phyloP scores from a whole-genome alignment of 2,888 invertebrate genomes.

The Drosophila seclusa region DNA sequence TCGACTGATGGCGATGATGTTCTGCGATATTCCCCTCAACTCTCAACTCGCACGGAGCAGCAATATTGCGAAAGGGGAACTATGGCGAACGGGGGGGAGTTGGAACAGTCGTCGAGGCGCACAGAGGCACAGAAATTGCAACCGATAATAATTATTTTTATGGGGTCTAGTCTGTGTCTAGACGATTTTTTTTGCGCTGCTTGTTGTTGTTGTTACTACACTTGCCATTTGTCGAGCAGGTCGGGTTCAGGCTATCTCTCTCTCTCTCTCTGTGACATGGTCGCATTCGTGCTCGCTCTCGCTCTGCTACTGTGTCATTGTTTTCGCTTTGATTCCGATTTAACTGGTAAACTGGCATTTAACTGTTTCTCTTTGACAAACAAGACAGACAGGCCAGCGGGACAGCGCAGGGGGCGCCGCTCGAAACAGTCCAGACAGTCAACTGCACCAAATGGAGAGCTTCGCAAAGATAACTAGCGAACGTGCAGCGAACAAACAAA shows the following conservation, averaged over 20 bases:
- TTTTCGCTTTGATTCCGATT: constrained; percentile 83
- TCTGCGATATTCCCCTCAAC: constrained; percentile 31
- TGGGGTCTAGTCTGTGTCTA: constrained; percentile 85
- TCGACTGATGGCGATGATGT: constrained; percentile 58
- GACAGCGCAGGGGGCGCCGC: constrained; percentile 15
- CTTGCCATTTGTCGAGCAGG: constrained; percentile 66
- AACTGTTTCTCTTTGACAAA: constrained; percentile 82
- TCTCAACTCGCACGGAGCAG: constrained; percentile 4
- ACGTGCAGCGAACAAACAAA: constrained; percentile 40
- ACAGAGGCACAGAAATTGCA: constrained; percentile 83
- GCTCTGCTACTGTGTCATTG: constrained; percentile 80
- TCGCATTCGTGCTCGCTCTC: background rate
- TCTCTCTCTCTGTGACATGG: constrained; percentile 20
- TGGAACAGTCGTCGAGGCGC: constrained; percentile 20
- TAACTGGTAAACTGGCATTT: constrained; percentile 82
- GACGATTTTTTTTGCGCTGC: constrained; percentile 81
- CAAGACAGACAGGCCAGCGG: constrained; percentile 72
- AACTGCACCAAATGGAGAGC: constrained; percentile 52
- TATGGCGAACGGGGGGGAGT: background rate
- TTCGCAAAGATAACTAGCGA: constrained; percentile 33
- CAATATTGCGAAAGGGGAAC: constrained; percentile 11
- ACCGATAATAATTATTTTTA: constrained; percentile 85
- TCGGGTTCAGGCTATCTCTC: constrained; percentile 44
- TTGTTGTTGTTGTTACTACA: constrained; percentile 62
- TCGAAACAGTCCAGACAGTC: constrained; percentile 39